Percentiles rank a stretch among this genome's conserved stretches.
phyloP scores from a whole-genome alignment of 2,888 invertebrate genomes.

The Drosophila paucipuncta region DNA sequence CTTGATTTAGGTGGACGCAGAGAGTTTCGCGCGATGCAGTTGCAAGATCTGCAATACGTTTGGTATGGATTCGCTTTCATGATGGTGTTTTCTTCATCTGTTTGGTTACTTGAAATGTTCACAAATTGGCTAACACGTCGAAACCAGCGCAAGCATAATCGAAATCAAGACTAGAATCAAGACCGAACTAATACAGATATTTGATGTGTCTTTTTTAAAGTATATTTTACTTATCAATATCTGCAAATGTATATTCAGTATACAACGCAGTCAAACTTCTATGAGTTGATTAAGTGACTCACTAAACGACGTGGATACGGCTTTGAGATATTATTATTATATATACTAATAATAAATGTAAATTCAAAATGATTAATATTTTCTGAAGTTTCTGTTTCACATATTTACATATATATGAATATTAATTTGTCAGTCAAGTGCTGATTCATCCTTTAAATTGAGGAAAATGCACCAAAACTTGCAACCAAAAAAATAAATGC shows the following conservation, averaged over 20 bases:
- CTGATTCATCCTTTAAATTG: slow-evolving; percentile 76
- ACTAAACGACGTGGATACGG: not conserved
- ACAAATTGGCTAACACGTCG: slow-evolving; percentile 9
- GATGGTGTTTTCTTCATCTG: slow-evolving; percentile 40
- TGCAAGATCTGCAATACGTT: slow-evolving; percentile 73
- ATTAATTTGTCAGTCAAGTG: slow-evolving; percentile 63
- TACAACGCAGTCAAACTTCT: not conserved
- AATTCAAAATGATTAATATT: not conserved
- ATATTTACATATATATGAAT: not conserved
- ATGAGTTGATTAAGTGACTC: not conserved
- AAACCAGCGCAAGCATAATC: not conserved
- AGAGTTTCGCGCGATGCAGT: slow-evolving; percentile 69
- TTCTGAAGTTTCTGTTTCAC: not conserved
- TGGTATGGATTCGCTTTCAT: slow-evolving; percentile 71
- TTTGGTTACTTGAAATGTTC: slow-evolving; percentile 60
- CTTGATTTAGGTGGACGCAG: slow-evolving; percentile 61
- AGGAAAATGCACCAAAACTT: slow-evolving; percentile 74
- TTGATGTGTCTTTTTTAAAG: not conserved
- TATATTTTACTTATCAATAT: not conserved
- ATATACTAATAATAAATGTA: not conserved
- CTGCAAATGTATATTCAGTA: not conserved
- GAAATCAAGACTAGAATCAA: not conserved
- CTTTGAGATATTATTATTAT: too few species aligned
- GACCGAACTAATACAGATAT: not conserved
- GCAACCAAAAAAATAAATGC: slow-evolving; percentile 60